Evolutionary conservation across 2,797 vertebrate genomes (phyloP), one percentile per base, ranked within the genome.

Genomic region (Sparus aurata): DNA sequence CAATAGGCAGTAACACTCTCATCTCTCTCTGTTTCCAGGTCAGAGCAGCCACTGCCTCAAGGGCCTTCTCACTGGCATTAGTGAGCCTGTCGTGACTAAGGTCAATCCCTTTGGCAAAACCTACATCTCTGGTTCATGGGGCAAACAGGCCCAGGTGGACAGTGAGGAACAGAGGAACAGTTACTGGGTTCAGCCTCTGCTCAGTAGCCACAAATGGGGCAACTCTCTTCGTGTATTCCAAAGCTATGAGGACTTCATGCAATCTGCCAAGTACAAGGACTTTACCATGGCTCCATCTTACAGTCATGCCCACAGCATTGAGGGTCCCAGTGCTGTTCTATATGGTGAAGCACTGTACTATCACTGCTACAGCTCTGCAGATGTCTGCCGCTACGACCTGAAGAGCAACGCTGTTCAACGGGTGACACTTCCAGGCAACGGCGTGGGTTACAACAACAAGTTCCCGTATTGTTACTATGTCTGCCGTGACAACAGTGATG

Each of bases 391-490:
- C 79, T 95, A 87, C 0, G 83, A 96, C 79, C 72, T 95, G n/a
- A 81, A 63, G 0, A 82, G 61, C 76, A 87, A 86, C 8, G 0
- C 4, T 0, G 86, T 93, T 47, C 20, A 68, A 7, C 87, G 91
- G 17, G 68, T 88, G 1, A 69, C 69, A 0, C 90, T 96, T 11
- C 92, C 91, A 1, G 90, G 79, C 20, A 85, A 73, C 0, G 91
- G 55, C 0, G 92, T 92, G 11, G 93, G 89, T 6, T 77, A 84
- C 78, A 83, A 87, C 79, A 94, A 94, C 84, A 92, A 93, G 68
- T 95, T 95, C 78, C 94, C 94, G 0, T 95, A 95, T 41, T 96
- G 95, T 70, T 95, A 95, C 84, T 95, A 93, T 38, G 91, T 84
- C 55, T 96, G 95, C 71, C 87, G 34, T 0, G 2, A 58, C 38